Evolutionary conservation across 2,888 invertebrate species (phyloP).

Genomic region (Chaetogeoica ovagalla): DNA sequence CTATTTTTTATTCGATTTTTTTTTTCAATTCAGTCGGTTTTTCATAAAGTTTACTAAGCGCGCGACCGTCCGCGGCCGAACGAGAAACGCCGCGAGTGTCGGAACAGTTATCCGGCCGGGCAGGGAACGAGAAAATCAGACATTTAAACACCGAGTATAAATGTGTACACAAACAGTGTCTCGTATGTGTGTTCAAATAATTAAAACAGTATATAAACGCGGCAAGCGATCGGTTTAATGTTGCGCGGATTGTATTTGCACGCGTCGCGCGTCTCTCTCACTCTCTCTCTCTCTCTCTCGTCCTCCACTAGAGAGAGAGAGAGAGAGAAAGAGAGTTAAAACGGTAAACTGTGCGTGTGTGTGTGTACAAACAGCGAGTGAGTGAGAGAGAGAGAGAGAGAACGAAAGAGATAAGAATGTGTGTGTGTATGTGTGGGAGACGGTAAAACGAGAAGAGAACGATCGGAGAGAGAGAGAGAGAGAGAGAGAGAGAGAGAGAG

Average conservation of each 20-base stretch:
- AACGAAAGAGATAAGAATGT: neutral
- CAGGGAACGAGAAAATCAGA: no score
- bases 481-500: neutral
- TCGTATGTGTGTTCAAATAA: constrained; percentile 50
- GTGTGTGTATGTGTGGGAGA: neutral
- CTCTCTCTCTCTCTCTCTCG: no score
- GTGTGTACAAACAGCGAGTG: neutral
- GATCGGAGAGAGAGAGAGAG: neutral
- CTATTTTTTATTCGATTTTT: no score
- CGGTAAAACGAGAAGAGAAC: neutral
- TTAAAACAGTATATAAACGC: constrained; percentile 38
- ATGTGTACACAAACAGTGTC: constrained; percentile 47
- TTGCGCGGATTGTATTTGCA: constrained; percentile 43
- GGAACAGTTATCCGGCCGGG: no score
- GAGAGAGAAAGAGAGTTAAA: neutral
- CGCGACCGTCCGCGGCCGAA: no score
- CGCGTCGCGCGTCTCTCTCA: no score
- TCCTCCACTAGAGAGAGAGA: no score
- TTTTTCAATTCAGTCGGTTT: no score
- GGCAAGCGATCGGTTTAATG: constrained; percentile 49
- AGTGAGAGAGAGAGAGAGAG: neutral
- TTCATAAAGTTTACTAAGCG: no score
- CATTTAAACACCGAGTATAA: constrained; percentile 45
- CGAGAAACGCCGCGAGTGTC: neutral
- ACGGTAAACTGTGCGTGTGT: constrained; percentile 12